phyloP scores from a whole-genome alignment of 1,140 invertebrate genomes.

The Archivesica marissinica region DNA sequence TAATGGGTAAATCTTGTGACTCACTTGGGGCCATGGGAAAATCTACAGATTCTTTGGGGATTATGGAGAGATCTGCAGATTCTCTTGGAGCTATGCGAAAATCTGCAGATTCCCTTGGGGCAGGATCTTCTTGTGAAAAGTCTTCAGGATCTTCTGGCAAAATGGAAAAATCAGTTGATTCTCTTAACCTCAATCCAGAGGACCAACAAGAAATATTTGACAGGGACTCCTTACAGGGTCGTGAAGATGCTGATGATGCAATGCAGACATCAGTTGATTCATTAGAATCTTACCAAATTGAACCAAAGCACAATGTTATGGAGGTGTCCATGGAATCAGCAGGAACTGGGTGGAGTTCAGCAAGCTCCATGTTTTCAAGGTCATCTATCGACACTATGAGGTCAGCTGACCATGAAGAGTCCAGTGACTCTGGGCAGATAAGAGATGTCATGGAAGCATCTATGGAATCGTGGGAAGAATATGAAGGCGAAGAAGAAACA shows the following conservation, averaged over 20 bases:
- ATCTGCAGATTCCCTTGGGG: conserved; percentile 86
- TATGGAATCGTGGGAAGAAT: conserved; percentile 76
- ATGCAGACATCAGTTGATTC: conserved; percentile 80
- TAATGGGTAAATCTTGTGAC: conserved; percentile 63
- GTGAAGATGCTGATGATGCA: conserved; percentile 72
- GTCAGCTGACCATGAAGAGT: conserved; percentile 66
- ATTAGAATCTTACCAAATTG: conserved; percentile 72
- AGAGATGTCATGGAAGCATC: conserved; percentile 80
- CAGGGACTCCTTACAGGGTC: conserved; percentile 85
- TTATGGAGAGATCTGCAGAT: conserved; percentile 73
- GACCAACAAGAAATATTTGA: conserved; percentile 69
- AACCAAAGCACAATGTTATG: conserved; percentile 74
- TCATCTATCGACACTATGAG: conserved; percentile 74
- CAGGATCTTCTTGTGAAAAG: conserved; percentile 19
- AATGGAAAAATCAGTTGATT: conserved; percentile 87
- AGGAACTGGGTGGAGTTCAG: conserved; percentile 70
- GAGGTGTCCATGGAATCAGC: conserved; percentile 78
- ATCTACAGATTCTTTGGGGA: conserved; percentile 88
- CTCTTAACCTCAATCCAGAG: conserved; percentile 85
- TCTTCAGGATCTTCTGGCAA: conserved; percentile 35
- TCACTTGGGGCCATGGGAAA: conserved; percentile 80
- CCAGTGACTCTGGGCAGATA: conserved; percentile 70
- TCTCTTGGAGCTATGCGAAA: conserved; percentile 80
- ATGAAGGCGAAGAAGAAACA: conserved; percentile 57
- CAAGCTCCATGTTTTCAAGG: conserved; percentile 76